These are phyloP conservation scores for Brachylomia viminalis DNA, from an alignment of 2,888 invertebrate genomes.

Conservation along the genomic window DNA sequence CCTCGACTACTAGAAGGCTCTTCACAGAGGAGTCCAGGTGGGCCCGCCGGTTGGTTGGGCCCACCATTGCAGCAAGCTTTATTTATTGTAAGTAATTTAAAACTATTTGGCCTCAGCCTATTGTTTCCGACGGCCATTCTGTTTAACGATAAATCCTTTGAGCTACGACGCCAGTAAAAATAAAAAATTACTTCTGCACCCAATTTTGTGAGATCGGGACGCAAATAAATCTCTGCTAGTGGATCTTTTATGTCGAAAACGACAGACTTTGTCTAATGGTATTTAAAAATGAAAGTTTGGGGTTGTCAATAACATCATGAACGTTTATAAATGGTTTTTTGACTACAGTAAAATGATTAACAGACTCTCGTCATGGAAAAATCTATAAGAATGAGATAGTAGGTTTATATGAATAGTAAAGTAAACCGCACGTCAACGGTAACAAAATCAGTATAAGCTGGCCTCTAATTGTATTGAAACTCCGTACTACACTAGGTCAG, in stretches of 20 bases:
- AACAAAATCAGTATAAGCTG: not conserved
- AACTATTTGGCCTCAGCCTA: conserved; percentile 16
- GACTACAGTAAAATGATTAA: not conserved
- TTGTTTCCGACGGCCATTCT: conserved; percentile 18
- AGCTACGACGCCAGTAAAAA: conserved; percentile 39
- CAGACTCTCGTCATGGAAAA: too few species aligned
- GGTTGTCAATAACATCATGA: too few species aligned
- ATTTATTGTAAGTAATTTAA: conserved; percentile 31
- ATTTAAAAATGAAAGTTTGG: not conserved
- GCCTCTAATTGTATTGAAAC: not conserved
- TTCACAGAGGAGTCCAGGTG: conserved; percentile 70
- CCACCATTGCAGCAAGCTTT: conserved; percentile 72
- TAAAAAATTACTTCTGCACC: conserved; percentile 44
- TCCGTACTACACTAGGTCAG: too few species aligned
- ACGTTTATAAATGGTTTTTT: not conserved
- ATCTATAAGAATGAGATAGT: not conserved
- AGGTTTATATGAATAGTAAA: not conserved
- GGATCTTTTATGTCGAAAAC: conserved; percentile 31
- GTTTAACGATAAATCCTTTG: conserved; percentile 36
- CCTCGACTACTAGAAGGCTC: conserved; percentile 52
- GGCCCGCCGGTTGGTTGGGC: conserved; percentile 82
- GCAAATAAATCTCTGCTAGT: conserved; percentile 38
- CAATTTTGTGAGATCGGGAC: conserved; percentile 20
- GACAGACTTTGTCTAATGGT: not conserved
- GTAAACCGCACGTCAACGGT: not conserved